Base-by-base conservation (phyloP, 2,888 invertebrate genomes). In the Heteromurus nitidus region DNA sequence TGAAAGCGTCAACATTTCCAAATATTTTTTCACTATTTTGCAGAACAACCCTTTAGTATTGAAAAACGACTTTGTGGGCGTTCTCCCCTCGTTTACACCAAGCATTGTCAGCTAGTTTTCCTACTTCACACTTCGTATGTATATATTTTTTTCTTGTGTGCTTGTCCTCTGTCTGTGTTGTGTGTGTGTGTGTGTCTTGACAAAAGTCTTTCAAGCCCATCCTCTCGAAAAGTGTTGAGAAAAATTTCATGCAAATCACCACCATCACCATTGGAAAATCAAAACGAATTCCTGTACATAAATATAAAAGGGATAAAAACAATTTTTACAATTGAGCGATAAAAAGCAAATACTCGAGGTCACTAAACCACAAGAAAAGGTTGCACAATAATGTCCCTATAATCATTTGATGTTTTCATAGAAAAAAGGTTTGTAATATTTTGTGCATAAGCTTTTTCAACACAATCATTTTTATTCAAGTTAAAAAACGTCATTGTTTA, bases 1-100 rank as follows among this genome's bases (percentile, higher is more conserved):
- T 20, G 62, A 76, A 58, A 68, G 76, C 74, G 82, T 82, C 82
- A 82, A 82, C 75, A 75, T 82, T 75, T 76, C 82, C 82, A 82
- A 82, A 82, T 82, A 82, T 82, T 82, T 82, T 75, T 64, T 69
- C 70, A 75, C 72, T 65, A 76, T 74, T 77, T 77, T 77, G 69
- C 77, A 77, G 77, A 69, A 77, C 77, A 77, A 69, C 77, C 77
- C 77, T 77, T 77, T 77, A 24, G n/a, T 62, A 68, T 69, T 77
- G 68, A 69, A 77, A 74, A 77, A 76, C 69, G 60, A 69, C 77
- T 60, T 68, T 77, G 77, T 68, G 77, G 77, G 77, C 77, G 77
- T 68, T 77, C 65, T 65, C 64, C 53, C 42, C 42, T 53, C 74
- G 74, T 74, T 74, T 74, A 65, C 74, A 58, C 73, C 28, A n/a